A percentile compares a stretch with the other conserved stretches of the same genome.
Conservation (phyloP, 2,797 vertebrate genomes). For the Galago senegalensis region DNA sequence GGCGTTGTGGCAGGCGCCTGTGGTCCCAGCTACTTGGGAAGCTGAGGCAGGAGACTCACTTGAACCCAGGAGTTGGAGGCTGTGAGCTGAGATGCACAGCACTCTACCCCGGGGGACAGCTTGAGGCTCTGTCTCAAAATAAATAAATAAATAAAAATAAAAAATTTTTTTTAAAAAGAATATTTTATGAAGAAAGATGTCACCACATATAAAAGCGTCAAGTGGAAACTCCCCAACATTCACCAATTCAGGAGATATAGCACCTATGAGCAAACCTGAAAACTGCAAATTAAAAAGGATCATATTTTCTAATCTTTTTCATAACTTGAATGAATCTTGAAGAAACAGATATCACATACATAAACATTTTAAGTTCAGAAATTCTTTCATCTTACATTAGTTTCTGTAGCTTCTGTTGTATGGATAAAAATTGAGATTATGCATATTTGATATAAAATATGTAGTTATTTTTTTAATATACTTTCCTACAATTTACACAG, state of each 20-base stretch:
- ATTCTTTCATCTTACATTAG: not conserved
- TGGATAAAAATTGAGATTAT: not conserved
- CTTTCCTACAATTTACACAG: not conserved
- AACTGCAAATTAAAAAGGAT: slow-evolving; percentile 21
- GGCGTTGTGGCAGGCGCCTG: no score
- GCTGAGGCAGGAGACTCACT: no score
- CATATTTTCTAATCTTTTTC: not conserved
- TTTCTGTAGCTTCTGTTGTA: not conserved
- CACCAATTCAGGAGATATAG: not conserved
- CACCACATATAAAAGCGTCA: not conserved
- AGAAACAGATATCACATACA: not conserved
- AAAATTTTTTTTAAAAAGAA: not conserved
- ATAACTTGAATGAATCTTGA: not conserved
- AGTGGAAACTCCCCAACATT: not conserved
- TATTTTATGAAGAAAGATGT: not conserved
- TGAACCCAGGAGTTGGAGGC: no score
- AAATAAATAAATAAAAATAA: not conserved
- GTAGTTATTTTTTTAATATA: not conserved
- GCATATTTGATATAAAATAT: not conserved
- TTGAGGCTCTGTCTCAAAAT: no score
- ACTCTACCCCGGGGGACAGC: no score
- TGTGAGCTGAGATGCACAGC: no score
- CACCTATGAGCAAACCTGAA: not conserved
- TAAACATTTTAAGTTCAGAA: slow-evolving; percentile 34
- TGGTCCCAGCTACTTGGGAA: no score